Evolutionary conservation across 2,113 vertebrate species (phyloP).

Genomic region (Podilymbus podiceps): DNA sequence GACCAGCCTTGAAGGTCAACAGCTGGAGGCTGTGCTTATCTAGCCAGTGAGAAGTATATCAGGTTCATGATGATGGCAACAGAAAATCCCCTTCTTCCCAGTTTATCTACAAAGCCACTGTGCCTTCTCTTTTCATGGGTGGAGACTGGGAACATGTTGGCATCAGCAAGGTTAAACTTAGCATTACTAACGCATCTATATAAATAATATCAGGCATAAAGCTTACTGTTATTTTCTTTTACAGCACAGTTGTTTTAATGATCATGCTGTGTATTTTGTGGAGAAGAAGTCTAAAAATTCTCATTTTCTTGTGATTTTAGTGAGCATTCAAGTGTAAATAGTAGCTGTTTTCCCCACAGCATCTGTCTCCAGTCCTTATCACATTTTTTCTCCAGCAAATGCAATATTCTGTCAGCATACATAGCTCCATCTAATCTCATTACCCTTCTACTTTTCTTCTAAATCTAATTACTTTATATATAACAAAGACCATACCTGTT

Average conservation of each 20-base stretch:
- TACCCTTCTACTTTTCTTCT: background rate
- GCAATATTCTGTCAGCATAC: background rate
- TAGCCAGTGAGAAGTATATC: background rate
- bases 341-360: background rate
- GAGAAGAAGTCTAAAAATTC: background rate
- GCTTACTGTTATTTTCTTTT: background rate
- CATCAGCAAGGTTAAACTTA: background rate
- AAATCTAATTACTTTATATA: background rate
- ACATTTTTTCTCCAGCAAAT: background rate
- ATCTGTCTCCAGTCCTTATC: background rate
- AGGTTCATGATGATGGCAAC: background rate
- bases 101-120: background rate
- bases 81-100: background rate
- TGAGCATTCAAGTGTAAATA: background rate
- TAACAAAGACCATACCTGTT: background rate
- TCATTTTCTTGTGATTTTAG: constrained; percentile 22
- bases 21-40: background rate
- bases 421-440: constrained; percentile 16
- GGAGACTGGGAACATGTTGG: background rate
- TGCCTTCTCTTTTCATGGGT: background rate
- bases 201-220: background rate
- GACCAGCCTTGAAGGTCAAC: background rate
- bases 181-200: background rate
- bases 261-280: background rate
- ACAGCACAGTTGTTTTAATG: background rate